Evolutionary conservation across 2,113 vertebrate species (phyloP), one percentile per base, ranked within the genome.

Genomic region (Empidonax traillii): DNA sequence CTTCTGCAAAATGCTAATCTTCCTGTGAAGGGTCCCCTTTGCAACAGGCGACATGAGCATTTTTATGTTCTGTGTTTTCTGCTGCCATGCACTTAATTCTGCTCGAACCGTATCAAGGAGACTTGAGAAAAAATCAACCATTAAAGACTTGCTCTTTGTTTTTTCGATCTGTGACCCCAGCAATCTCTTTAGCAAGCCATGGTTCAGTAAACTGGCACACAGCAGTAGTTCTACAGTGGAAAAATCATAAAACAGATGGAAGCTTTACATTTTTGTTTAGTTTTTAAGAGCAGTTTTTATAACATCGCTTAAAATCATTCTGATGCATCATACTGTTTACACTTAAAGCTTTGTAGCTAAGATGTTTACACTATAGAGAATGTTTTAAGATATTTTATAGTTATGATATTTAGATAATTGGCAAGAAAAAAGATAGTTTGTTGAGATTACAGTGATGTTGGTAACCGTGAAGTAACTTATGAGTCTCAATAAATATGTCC

Each of bases 351-450:
- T 98, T 98, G 98, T 98, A 98, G 97, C 97, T 97, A 98, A 98
- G 98, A 98, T 98, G 98, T 99, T 99, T 98, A 98, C 98, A 98
- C 97, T 97, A 96, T 71, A 91, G 98, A 97, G 97, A 98, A 98
- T 98, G 98, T 98, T 98, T 98, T 97, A 98, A 98, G 98, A 98
- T 98, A 98, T 98, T 98, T 98, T 98, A 98, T 98, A 98, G 98
- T 98, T 98, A 98, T 98, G 98, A 98, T 98, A 99, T 98, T 98
- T 98, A 98, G 98, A 98, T 98, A 98, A 98, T 98, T 98, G 98
- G 98, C 98, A 98, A 97, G 97, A 94, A 98, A 98, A 98, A 98
- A 98, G 98, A 98, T 97, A 97, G 98, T 98, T 98, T 98, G 98
- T 98, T 98, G 97, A 98, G 98, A 98, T 98, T 98, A 97, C 94